Evolutionary conservation across 2,113 vertebrate species (phyloP), one percentile per base, ranked within the genome.

Genomic region (Aspiorhynchus laticeps): DNA sequence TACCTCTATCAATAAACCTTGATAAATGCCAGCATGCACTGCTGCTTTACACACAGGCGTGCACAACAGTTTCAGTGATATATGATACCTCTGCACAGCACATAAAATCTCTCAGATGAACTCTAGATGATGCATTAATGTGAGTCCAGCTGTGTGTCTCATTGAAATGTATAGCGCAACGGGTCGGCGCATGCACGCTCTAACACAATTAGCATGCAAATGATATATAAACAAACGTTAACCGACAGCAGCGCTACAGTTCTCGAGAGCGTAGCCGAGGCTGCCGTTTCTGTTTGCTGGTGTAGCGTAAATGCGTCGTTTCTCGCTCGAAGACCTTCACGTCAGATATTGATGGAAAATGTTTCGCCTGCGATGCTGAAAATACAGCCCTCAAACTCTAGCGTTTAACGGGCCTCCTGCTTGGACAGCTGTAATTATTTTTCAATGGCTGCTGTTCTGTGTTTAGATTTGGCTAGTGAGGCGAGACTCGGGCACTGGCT

Each of bases 401-500:
- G 87, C 65, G 28, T 65, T 31, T 61, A 63, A 24, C 21, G 0
- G 53, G 19, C 56, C 76, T 63, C 51, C 43, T 65, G 7, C 77
- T 83, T 31, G 75, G 84, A 92, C 89, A 89, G 86, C 88, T 75
- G 81, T 91, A 91, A 93, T 95, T 91, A 90, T 90, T 92, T 93
- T 91, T 88, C 92, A 87, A 87, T 92, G 85, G 90, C 88, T 86
- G 85, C 86, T 86, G 82, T 21, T 89, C 86, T 87, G 91, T 93
- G 93, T 94, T 94, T 92, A 90, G 90, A 87, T 85, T 86, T 89
- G 75, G 87, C 89, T 85, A 91, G 91, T 89, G 90, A 85, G 90
- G 89, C 84, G 31, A 81, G 67, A 91, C 88, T 87, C 79, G 59
- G 74, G 87, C 90, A 93, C 90, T 91, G 89, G 46, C 46, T 48